These are phyloP conservation scores for Drosophila basisetae DNA, from an alignment of 2,888 invertebrate genomes.

Conservation along the genomic window DNA sequence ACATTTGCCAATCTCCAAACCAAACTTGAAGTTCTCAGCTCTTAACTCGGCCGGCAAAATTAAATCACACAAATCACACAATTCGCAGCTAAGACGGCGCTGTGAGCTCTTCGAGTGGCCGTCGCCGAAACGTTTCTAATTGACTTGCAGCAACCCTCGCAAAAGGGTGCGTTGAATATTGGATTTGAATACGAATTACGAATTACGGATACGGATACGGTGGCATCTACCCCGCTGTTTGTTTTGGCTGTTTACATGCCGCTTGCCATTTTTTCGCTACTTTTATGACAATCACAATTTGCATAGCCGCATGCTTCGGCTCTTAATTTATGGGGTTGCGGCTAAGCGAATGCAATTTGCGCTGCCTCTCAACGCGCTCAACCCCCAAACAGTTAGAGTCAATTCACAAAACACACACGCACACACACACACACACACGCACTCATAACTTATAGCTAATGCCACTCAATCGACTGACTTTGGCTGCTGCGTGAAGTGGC, in stretches of 20 bases:
- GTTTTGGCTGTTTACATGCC: constrained; percentile 75
- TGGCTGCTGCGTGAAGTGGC: constrained; percentile 62
- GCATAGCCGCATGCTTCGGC: constrained; percentile 22
- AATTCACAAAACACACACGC: neutral
- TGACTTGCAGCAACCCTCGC: constrained; percentile 66
- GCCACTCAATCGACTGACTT: constrained; percentile 23
- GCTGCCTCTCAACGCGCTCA: constrained; percentile 47
- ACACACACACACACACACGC: neutral
- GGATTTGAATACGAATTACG: neutral
- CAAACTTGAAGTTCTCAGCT: constrained; percentile 12
- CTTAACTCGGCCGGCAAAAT: constrained; percentile 14
- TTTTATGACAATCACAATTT: constrained; percentile 61
- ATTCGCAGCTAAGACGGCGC: constrained; percentile 23
- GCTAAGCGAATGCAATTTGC: constrained; percentile 77
- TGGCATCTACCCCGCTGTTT: constrained; percentile 56
- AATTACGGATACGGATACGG: constrained; percentile 3
- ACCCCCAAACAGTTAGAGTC: constrained; percentile 22
- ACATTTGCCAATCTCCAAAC: constrained; percentile 57
- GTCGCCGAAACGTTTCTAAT: constrained; percentile 71
- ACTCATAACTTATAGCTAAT: constrained; percentile 7
- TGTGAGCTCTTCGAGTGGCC: constrained; percentile 47
- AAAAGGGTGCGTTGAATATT: neutral
- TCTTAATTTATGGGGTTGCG: constrained; percentile 79
- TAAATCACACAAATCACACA: constrained; percentile 6
- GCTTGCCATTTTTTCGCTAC: constrained; percentile 72